phyloP scores from a whole-genome alignment of 2,113 vertebrate species.

The Callaeas wilsoni region DNA sequence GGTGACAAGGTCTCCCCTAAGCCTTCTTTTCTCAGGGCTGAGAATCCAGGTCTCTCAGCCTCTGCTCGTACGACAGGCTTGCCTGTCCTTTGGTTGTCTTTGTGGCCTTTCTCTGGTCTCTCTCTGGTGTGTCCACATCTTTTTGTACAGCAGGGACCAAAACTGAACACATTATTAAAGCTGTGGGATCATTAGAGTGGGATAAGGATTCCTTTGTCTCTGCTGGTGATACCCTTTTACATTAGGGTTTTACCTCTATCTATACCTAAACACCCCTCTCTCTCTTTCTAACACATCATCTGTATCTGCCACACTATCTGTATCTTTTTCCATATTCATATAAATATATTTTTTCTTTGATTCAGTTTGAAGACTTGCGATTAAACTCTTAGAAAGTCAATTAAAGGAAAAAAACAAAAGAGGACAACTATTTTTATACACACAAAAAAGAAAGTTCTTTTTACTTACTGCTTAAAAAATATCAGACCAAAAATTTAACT shows the following conservation, averaged over 20 bases:
- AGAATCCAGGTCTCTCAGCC: not conserved
- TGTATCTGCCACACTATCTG: not conserved
- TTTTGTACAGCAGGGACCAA: not conserved
- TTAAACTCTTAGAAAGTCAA: not conserved
- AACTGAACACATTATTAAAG: not conserved
- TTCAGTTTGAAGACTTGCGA: not conserved
- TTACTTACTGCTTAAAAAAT: not conserved
- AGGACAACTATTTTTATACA: not conserved
- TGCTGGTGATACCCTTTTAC: not conserved
- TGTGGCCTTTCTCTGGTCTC: not conserved
- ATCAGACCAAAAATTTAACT: not conserved
- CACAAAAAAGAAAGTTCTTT: not conserved
- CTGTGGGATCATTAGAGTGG: not conserved
- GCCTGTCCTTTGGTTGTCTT: not conserved
- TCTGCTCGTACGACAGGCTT: not conserved
- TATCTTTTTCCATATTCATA: not conserved
- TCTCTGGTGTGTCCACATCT: not conserved
- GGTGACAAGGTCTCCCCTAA: not conserved
- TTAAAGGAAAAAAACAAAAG: not conserved
- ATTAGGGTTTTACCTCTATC: not conserved
- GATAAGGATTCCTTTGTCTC: not conserved
- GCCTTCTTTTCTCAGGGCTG: not conserved
- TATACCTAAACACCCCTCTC: not conserved
- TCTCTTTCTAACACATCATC: not conserved
- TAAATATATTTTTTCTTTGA: not conserved